Base-by-base conservation (phyloP, 1,140 invertebrate genomes). In the Hycleus cichorii region DNA sequence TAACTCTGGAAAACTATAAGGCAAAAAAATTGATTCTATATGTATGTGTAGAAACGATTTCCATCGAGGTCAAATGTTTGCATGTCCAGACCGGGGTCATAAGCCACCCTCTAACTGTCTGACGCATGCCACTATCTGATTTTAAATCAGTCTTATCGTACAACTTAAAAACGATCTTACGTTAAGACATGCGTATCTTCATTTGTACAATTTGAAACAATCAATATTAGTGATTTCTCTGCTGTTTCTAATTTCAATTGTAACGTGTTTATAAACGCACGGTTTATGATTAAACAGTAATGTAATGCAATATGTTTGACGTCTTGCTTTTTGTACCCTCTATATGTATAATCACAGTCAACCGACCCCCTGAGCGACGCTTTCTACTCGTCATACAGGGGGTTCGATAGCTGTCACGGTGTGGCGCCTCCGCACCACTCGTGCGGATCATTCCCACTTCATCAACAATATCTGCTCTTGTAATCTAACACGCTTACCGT, bases 271-370 rank as follows among this genome's bases (percentile, higher is more conserved):
- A 32, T 32, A 32, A 4, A 50, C 45, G 5, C 57, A 58, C 57
- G 57, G 57, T 24, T 32, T 27, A 39, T 53, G 49, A 46, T 27
- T 51, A 9, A 24, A 52, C 58, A 42, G 46, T 46, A 39, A 55
- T 59, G 58, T 59, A 59, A 59, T 49, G 58, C 58, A 59, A 59
- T 59, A 59, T 59, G 58, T 59, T 59, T 59, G 58, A 59, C 58
- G 58, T 59, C 58, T 59, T 59, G 47, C 51, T 51, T 47, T 49
- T 59, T 59, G 7, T 32, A 32, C 32, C 32, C 32, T 32, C 32
- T 25, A 11, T 53, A 10, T n/a, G 9, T 24, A 11, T 38, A n/a
- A 4, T 39, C 4, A 10, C 43, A 18, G 6, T 11, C 39, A n/a
- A 50, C 10, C 32, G 48, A 27, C 39, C 40, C 40, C n/a, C 43